Percentiles rank a stretch among this genome's conserved stretches.
Conservation (phyloP, 2,113 vertebrate species). For the Petromus typicus region DNA sequence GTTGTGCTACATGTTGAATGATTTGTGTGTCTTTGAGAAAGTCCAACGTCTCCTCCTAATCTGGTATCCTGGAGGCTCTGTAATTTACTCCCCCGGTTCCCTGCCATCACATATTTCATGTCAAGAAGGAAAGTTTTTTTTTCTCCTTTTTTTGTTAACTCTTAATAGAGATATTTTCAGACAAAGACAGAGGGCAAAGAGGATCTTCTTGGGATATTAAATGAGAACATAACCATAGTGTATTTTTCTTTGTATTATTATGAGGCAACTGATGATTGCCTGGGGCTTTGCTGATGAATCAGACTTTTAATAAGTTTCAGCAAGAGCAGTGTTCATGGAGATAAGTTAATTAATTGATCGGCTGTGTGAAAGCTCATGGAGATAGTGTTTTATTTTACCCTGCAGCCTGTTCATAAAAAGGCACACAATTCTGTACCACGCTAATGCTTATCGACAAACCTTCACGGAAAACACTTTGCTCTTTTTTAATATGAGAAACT, state of each 20-base stretch:
- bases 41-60: slow-evolving; percentile 79
- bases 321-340: slow-evolving; percentile 69
- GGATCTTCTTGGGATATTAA: slow-evolving; percentile 62
- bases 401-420: slow-evolving; percentile 55
- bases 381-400: slow-evolving; percentile 70
- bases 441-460: slow-evolving; percentile 31
- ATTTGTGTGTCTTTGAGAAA: slow-evolving; percentile 84
- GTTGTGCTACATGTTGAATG: slow-evolving; percentile 80
- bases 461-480: slow-evolving; percentile 55
- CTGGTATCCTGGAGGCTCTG: slow-evolving; percentile 74
- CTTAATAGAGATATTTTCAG: slow-evolving; percentile 83
- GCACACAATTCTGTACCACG: slow-evolving; percentile 14
- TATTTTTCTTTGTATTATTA: slow-evolving; percentile 80
- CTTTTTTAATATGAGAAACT: slow-evolving; percentile 7
- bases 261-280: slow-evolving; percentile 79
- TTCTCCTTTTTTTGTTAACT: slow-evolving; percentile 37
- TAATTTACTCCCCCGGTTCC: slow-evolving; percentile 77
- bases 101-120: slow-evolving; percentile 79
- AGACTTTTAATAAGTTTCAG: slow-evolving; percentile 84
- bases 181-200: slow-evolving; percentile 75
- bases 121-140: slow-evolving; percentile 59
- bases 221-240: slow-evolving; percentile 59
- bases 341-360: slow-evolving; percentile 83
- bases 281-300: slow-evolving; percentile 80
- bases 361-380: slow-evolving; percentile 69